These are phyloP conservation scores for Pseudopipra pipra DNA, from an alignment of 2,113 vertebrate genomes.

Conservation along the genomic window DNA sequence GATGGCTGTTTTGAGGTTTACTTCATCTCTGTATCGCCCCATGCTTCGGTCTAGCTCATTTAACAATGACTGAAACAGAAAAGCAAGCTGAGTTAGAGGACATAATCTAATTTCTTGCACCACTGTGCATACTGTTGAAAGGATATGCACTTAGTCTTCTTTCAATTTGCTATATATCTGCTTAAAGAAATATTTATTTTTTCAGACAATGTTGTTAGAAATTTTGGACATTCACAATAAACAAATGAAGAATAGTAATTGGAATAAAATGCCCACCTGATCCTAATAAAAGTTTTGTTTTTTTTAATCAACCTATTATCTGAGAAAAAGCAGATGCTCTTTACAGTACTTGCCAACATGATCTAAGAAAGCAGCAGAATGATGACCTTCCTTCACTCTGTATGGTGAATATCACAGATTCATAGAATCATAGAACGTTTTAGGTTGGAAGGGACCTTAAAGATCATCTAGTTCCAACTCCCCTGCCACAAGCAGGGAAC, in stretches of 20 bases:
- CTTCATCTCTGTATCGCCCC: slow-evolving; percentile 93
- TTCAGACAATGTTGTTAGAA: background rate
- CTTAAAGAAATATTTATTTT: background rate
- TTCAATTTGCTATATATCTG: background rate
- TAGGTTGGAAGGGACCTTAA: background rate
- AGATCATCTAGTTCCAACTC: background rate
- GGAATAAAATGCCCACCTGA: background rate
- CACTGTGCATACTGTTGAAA: background rate
- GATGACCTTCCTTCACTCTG: background rate
- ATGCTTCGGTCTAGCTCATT: slow-evolving; percentile 92
- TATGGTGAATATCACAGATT: background rate
- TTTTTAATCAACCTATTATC: background rate
- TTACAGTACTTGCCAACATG: background rate
- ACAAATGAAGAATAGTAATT: background rate
- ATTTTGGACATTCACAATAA: background rate
- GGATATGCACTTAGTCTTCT: background rate
- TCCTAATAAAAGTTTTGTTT: background rate
- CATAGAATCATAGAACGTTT: background rate
- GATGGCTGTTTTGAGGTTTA: slow-evolving; percentile 96
- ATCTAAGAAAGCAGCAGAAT: background rate
- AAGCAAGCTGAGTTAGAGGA: background rate
- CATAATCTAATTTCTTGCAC: background rate
- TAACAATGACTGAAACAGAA: slow-evolving; percentile 82
- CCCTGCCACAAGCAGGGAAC: background rate
- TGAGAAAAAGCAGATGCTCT: background rate